These are phyloP conservation scores for Griposia aprilina DNA, from an alignment of 2,888 invertebrate species.

Conservation along the genomic window DNA sequence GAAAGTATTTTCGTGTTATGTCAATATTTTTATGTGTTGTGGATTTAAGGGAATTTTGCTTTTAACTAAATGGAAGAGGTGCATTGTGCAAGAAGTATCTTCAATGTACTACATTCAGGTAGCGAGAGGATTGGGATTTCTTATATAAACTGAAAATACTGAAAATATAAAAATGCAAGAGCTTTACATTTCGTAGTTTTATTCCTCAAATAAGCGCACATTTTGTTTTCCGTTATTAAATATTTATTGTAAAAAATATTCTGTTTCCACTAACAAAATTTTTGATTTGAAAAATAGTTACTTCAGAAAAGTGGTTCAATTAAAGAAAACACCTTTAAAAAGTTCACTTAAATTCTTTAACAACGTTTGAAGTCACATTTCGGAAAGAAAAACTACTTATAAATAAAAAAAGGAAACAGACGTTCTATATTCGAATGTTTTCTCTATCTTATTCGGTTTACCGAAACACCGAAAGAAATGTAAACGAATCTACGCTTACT, in stretches of 20 bases:
- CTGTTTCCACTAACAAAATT: neutral
- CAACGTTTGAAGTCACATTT: neutral
- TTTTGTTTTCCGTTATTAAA: neutral
- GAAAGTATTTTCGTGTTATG: constrained; percentile 32
- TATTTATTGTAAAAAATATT: neutral
- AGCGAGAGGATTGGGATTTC: constrained; percentile 4
- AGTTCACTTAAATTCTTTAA: neutral
- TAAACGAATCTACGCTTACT: constrained; percentile 37
- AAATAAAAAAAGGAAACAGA: neutral
- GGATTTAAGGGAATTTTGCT: constrained; percentile 36
- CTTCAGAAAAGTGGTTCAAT: neutral
- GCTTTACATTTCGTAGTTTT: neutral
- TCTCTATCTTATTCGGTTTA: constrained; percentile 24
- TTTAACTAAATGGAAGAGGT: constrained; percentile 50
- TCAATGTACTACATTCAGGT: constrained; percentile 3
- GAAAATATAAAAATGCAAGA: neutral
- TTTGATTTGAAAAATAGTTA: neutral
- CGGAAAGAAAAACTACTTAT: neutral
- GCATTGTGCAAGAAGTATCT: constrained; percentile 33
- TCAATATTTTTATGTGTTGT: constrained; percentile 27
- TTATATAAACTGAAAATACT: neutral
- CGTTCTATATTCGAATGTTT: constrained; percentile 13
- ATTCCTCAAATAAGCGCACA: neutral
- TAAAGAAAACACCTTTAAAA: too few relatives aligned
- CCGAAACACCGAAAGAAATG: constrained; percentile 18